Evolutionary conservation across 2,888 invertebrate genomes (phyloP).

Genomic region (Heliconius erato): DNA sequence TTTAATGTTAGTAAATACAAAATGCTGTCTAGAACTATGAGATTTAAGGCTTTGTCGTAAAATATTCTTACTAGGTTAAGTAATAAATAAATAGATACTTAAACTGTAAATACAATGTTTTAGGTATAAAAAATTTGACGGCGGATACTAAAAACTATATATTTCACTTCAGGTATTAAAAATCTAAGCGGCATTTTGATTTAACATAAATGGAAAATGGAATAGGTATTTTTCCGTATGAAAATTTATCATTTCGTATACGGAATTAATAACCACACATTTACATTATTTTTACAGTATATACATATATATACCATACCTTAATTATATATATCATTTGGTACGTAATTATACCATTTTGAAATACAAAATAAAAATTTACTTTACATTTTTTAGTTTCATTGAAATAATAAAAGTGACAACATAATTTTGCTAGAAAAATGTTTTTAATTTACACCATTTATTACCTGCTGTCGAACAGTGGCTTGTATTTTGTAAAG

Average conservation of each 20-base stretch:
- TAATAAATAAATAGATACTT: constrained; percentile 56
- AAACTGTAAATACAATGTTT: neutral
- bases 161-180: no score
- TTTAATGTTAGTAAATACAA: constrained; percentile 43
- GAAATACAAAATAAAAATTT: no score
- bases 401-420: neutral
- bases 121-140: neutral
- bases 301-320: no score
- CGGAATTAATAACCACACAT: no score
- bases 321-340: no score
- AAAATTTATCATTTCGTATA: no score
- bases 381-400: neutral
- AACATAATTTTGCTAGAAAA: neutral
- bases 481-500: neutral
- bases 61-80: constrained; percentile 33
- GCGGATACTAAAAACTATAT: no score
- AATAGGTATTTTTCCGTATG: no score
- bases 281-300: no score
- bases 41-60: constrained; percentile 36
- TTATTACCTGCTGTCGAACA: neutral
- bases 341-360: no score
- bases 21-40: constrained; percentile 35
- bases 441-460: neutral
- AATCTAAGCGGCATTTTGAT: no score
- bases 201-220: no score